Evolutionary conservation across 2,888 invertebrate species (phyloP), one percentile per base, ranked within the genome.

Genomic region (Melitaea athalia): DNA sequence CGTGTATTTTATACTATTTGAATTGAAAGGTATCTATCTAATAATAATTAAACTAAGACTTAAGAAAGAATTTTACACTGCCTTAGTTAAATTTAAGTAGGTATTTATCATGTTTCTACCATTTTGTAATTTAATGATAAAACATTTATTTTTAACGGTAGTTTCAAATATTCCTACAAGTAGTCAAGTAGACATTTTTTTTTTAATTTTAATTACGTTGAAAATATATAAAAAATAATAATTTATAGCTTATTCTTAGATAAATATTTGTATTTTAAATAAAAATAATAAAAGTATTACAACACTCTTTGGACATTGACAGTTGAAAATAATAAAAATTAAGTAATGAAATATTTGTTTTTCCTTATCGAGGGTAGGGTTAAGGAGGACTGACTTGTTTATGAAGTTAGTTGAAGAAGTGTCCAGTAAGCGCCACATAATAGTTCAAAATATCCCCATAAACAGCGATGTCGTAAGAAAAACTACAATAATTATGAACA

Each of bases 221-320:
- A 10, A 57, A 42, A 38, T 57, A 57, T 24, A 57, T 57, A n/a
- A n/a, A n/a, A n/a, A n/a, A n/a, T 57, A 42, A 57, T 57, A 15
- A 57, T 42, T 57, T 10, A 15, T 15, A 15, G n/a, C 15, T 49
- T 14, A 49, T 49, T 49, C n/a, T 49, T n/a, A 49, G 47, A 14
- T 49, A 14, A 49, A 49, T 49, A n/a, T 49, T 38, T 38, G 38
- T 38, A 38, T 38, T 38, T 38, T 5, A 38, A 38, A 38, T 38
- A 38, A 38, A 38, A 38, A 38, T 38, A 38, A 50, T 38, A 38
- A 50, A 50, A 17, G 8, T 50, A 17, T 50, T 17, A 11, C 17
- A 50, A 15, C 8, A 15, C 7, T 5, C 15, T 50, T 50, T 15
- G 10, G 17, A 8, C 50, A 17, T 50, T 38, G 4, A 7, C 47